phyloP scores from a whole-genome alignment of 2,797 vertebrate species.

The Agapornis canus region DNA sequence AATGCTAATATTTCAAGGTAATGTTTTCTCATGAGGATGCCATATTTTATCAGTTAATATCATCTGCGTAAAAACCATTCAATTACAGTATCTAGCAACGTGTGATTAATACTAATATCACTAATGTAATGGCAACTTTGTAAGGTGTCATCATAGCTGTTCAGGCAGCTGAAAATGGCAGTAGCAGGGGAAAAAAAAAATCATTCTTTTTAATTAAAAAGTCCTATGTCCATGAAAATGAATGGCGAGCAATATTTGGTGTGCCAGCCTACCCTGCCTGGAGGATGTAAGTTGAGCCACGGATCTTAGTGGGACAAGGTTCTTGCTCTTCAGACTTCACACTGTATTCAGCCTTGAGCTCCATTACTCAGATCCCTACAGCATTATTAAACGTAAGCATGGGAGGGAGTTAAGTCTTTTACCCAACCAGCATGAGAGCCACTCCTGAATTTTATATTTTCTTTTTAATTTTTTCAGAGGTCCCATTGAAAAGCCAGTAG shows the following conservation, averaged over 20 bases:
- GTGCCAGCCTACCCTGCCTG: not conserved
- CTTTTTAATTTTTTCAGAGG: not conserved
- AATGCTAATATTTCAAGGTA: conserved; percentile 84
- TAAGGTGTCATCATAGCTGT: conserved; percentile 31
- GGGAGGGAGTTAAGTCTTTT: not conserved
- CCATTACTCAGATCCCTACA: not conserved
- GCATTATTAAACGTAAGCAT: not conserved
- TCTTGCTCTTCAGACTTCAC: not conserved
- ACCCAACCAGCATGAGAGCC: not conserved
- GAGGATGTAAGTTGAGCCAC: not conserved
- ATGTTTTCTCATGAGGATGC: conserved; percentile 82
- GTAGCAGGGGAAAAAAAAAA: not conserved
- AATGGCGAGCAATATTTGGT: not conserved
- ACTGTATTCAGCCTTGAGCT: not conserved
- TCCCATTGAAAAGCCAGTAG: not conserved
- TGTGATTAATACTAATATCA: conserved; percentile 78
- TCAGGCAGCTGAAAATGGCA: conserved; percentile 8
- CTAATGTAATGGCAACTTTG: conserved; percentile 38
- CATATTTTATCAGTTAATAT: conserved; percentile 86
- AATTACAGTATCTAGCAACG: conserved; percentile 78
- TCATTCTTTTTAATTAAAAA: conserved; percentile 39
- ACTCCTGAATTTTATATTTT: not conserved
- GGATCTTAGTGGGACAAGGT: not conserved
- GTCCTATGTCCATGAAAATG: not conserved
- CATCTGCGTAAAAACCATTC: conserved; percentile 78